Evolutionary conservation across 2,113 vertebrate species (phyloP).

Genomic region (Glaucidium brasilianum): DNA sequence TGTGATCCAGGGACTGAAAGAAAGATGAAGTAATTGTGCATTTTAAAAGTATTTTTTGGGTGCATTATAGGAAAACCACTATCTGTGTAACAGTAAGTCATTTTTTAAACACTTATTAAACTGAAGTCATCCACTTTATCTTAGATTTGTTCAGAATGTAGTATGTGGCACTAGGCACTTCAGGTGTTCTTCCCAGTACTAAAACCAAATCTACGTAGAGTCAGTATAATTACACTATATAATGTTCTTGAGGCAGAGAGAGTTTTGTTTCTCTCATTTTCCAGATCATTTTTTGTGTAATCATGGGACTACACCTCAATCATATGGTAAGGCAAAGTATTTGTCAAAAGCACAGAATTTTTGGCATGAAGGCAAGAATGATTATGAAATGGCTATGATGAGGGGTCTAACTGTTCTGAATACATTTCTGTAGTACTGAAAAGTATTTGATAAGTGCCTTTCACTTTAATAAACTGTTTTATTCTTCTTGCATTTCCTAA

Average conservation of each 20-base stretch:
- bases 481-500: background rate
- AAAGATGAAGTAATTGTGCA: rapidly evolving
- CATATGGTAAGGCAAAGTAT: background rate
- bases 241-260: background rate
- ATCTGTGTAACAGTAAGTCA: rapidly evolving
- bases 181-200: background rate
- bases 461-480: background rate
- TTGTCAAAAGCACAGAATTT: background rate
- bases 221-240: background rate
- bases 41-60: background rate
- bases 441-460: background rate
- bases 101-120: background rate
- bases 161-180: background rate
- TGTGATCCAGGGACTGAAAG: background rate
- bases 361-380: background rate
- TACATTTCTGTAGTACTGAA: background rate
- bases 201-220: background rate
- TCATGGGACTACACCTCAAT: background rate
- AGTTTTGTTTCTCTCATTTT: background rate
- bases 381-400: background rate
- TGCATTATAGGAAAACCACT: background rate
- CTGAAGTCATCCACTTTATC: background rate
- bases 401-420: background rate
- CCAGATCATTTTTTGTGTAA: background rate
- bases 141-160: background rate